Conservation (phyloP, 1,140 invertebrate species). For the Scaptomyza montana region DNA sequence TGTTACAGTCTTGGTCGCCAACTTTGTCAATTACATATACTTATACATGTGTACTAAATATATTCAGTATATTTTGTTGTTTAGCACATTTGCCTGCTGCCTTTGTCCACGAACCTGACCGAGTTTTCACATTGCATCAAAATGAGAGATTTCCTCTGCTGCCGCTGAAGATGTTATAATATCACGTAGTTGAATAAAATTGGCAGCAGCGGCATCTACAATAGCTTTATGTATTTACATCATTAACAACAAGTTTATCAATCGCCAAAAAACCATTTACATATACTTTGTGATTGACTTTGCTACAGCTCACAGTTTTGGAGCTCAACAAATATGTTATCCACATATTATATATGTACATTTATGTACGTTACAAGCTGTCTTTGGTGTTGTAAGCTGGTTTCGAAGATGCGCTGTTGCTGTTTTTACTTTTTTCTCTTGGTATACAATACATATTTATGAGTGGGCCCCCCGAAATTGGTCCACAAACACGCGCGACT, state of each 20-base stretch:
- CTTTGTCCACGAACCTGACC: conserved; percentile 45
- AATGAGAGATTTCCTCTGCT: conserved; percentile 44
- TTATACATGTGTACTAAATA: too few species aligned
- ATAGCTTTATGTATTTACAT: conserved; percentile 12
- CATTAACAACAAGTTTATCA: conserved; percentile 31
- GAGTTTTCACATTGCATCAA: conserved; percentile 57
- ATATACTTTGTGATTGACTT: conserved; percentile 24
- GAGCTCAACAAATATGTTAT: neutral
- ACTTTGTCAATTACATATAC: conserved; percentile 13
- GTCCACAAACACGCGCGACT: conserved; percentile 36
- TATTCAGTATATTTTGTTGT: conserved; percentile 33
- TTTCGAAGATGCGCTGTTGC: conserved; percentile 12
- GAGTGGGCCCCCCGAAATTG: conserved; percentile 19
- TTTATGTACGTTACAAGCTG: conserved; percentile 1
- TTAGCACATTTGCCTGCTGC: conserved; percentile 54
- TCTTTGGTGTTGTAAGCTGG: conserved; percentile 13
- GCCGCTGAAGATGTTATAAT: conserved; percentile 56
- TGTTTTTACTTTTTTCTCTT: neutral
- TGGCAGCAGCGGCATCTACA: conserved; percentile 17
- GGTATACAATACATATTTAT: conserved; percentile 18
- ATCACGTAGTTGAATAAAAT: conserved; percentile 13
- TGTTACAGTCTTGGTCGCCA: conserved; percentile 25
- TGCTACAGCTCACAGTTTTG: neutral
- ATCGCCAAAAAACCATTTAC: conserved; percentile 12
- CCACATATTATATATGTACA: conserved; percentile 1